Conservation (phyloP, 1,140 invertebrate species). For the Heliothis subflexa region DNA sequence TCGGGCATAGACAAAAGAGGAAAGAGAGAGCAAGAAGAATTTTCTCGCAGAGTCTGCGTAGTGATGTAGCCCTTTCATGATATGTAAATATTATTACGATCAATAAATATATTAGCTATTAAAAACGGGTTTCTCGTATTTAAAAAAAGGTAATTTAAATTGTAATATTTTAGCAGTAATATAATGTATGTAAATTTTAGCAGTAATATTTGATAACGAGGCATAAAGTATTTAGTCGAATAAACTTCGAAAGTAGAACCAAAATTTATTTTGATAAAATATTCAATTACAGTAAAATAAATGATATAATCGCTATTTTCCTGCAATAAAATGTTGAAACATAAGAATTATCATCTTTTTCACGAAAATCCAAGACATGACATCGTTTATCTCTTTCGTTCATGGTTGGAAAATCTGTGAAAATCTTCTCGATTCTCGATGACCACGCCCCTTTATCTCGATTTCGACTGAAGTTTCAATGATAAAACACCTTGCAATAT, state of each 20-base stretch:
- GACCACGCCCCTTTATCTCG: slow-evolving; percentile 80
- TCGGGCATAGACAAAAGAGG: slow-evolving; percentile 15
- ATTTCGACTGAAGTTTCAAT: slow-evolving; percentile 74
- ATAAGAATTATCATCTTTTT: neutral
- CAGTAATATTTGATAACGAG: too few relatives aligned
- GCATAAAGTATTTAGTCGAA: too few relatives aligned
- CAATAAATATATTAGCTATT: neutral
- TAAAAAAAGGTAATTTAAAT: too few relatives aligned
- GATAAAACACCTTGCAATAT: slow-evolving; percentile 75
- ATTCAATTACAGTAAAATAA: too few relatives aligned
- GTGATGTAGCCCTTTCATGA: neutral
- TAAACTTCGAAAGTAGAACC: too few relatives aligned
- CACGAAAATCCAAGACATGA: slow-evolving; percentile 12
- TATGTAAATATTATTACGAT: too few relatives aligned
- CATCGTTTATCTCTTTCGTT: slow-evolving; percentile 42
- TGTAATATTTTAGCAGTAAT: too few relatives aligned
- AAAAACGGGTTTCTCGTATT: neutral
- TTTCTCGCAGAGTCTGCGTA: neutral
- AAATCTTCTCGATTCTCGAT: slow-evolving; percentile 48
- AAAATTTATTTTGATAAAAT: too few relatives aligned
- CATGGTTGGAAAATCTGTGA: slow-evolving; percentile 46
- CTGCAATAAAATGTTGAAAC: neutral
- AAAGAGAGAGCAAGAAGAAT: neutral
- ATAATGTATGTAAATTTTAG: too few relatives aligned
- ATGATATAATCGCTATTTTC: neutral